phyloP scores from a whole-genome alignment of 1,140 invertebrate species.

The Megalopta genalis region DNA sequence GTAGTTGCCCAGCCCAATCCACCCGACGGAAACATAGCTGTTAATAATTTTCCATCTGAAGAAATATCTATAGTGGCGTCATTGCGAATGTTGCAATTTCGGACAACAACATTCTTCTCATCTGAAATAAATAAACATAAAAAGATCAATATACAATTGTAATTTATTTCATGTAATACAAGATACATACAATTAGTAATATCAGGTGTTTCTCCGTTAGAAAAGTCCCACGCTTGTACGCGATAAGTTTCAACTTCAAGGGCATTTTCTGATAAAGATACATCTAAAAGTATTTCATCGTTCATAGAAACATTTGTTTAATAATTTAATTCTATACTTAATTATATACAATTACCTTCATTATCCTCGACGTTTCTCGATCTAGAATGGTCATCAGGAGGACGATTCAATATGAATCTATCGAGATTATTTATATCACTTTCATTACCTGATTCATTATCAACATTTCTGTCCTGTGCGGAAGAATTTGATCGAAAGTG shows the following conservation, averaged over 20 bases:
- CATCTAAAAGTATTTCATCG: slow-evolving; percentile 54
- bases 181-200: slow-evolving; percentile 85
- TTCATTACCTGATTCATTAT: too few relatives aligned
- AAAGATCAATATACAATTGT: slow-evolving; percentile 15
- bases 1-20: slow-evolving; percentile 81
- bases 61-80: slow-evolving; percentile 93
- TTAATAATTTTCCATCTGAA: slow-evolving; percentile 88
- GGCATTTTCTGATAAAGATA: slow-evolving; percentile 60
- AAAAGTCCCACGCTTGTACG: slow-evolving; percentile 92
- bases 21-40: slow-evolving; percentile 86
- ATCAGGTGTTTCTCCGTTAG: slow-evolving; percentile 85
- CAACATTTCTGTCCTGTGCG: neutral
- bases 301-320: too few relatives aligned
- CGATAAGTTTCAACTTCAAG: slow-evolving; percentile 82
- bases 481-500: too few relatives aligned
- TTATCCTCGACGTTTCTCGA: too few relatives aligned
- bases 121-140: slow-evolving; percentile 77
- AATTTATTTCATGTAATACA: neutral
- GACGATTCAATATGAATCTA: neutral
- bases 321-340: neutral
- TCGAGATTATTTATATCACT: too few relatives aligned
- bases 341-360: neutral
- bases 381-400: too few relatives aligned
- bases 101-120: slow-evolving; percentile 88
- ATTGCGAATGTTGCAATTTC: slow-evolving; percentile 91